Base-by-base conservation (phyloP, 2,888 invertebrate species). In the Pristionchus japonicus region DNA sequence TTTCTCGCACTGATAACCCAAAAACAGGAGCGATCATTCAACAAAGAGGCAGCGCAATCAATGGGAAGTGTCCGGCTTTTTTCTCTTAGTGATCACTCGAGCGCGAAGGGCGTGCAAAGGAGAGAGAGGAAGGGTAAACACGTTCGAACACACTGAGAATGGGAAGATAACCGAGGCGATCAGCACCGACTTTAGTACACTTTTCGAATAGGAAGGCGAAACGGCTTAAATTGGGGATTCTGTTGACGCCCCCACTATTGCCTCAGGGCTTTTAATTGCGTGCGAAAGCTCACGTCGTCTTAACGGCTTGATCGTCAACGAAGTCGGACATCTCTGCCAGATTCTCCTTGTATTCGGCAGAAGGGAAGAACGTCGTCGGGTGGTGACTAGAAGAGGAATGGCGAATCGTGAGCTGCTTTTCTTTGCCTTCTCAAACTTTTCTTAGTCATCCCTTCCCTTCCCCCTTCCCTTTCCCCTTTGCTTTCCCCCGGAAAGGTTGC, bases 371-470 rank as follows among this genome's bases (percentile, higher is more conserved):
- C 23, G 37, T n/a, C n/a, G n/a, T n/a, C n/a, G n/a, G n/a, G n/a
- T n/a, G n/a, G n/a, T n/a, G n/a, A n/a, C n/a, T n/a, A n/a, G 70
- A 70, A 34, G 70, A 34, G n/a, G 23, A 64, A 74, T 23, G 74
- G 52, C 52, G 40, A 74, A 74, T 74, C 40, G 74, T 74, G 74
- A 40, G 74, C 74, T 64, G 40, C 40, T 40, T 74, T 11, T 27
- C 43, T 40, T 74, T 40, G 37, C 74, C 74, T 74, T 74, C 74
- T 40, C 74, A 74, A 74, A 74, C 74, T 40, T 23, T 74, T 31
- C 74, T 74, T 74, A 74, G 74, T 74, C 74, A 74, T 74, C 74
- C 74, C 74, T n/a, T n/a, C n/a, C n/a, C n/a, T n/a, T n/a, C n/a
- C n/a, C 6, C 17, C 11, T 40, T 43, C 43, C 74, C 74, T 74